Evolutionary conservation across 2,888 invertebrate species (phyloP), one percentile per base, ranked within the genome.

Genomic region (Zygaena filipendulae): DNA sequence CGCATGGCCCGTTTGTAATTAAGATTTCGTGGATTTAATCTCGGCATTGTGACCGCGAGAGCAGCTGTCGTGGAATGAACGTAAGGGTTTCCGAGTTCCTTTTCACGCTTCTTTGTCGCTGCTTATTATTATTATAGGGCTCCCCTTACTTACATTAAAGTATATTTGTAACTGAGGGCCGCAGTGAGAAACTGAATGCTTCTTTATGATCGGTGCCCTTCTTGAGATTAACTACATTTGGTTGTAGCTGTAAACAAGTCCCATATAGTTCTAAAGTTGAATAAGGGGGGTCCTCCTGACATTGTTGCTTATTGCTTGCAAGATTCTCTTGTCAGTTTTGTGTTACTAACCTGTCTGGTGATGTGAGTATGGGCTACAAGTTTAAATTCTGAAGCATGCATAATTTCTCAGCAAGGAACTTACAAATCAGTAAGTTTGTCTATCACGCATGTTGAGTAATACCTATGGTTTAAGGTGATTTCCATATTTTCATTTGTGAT

Each of bases 11-110:
- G 49, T 49, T 56, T 58, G 48, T 59, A 56, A 59, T 64, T 63
- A 52, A 51, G 47, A 62, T 58, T 61, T 59, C 47, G 53, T 61
- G 51, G 57, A 59, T 62, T 70, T 74, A 72, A 74, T 74, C 72
- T 63, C 38, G 48, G 61, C 52, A 68, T 75, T 74, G 71, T 75
- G 52, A 53, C 49, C 36, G 32, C 29, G 40, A 42, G 48, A 57
- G 75, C 77, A 75, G 77, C 75, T 77, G 74, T 66, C 63, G 48
- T 44, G 43, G 53, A 53, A 59, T 59, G 45, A 60, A 52, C 52
- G 64, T 56, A 64, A 71, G 75, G 71, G 71, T 69, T 71, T 68
- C 58, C n/a, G 53, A 55, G 57, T 54, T 64, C 52, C 67, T 69
- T 68, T 71, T 61, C 53, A 64, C 52, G 57, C 59, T 45, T 60